Base-by-base conservation (phyloP, 2,888 invertebrate species). In the Cetonia aurata region DNA sequence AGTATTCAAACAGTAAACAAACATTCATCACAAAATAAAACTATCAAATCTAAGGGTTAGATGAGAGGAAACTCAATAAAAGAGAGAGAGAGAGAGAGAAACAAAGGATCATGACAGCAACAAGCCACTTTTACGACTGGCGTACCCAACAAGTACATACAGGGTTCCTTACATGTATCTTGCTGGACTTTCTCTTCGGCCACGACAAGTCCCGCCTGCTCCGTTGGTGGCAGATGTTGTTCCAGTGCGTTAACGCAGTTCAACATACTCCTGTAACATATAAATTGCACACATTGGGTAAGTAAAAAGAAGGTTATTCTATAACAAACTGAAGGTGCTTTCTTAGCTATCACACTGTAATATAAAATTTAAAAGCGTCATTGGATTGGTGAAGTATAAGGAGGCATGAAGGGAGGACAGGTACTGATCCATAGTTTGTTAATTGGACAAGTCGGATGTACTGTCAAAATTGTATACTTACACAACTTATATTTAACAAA, bases 231-330 rank as follows among this genome's bases (percentile, higher is more conserved):
- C 87, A 94, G 90, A 88, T 93, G 94, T 84, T 93, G 94, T 87
- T 95, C 95, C 88, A 94, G 89, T 83, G 93, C 93, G 90, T 95
- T 95, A 87, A 95, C 94, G 90, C 95, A 95, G 92, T 95, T 95
- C 91, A 95, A 91, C 94, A 95, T 95, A 91, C 95, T 95, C 91
- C 92, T 92, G 91, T 84, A 91, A 91, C 89, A 83, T 75, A 82
- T 77, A 72, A 71, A 69, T 59, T 53, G 46, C 37, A 42, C 56
- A 17, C 17, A 62, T 10, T 17, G 25, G 37, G 50, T 65, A 17
- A 65, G 50, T 65, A 50, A 25, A 15, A 33, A n/a, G 9, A 33
- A 15, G 48, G 50, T 56, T 4, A 9, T 37, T 8, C 48, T 37
- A 10, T 17, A 12, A 9, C 6, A 52, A 50, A 37, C n/a, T 50